These are phyloP conservation scores for Dermatemys mawii DNA, from an alignment of 2,113 vertebrate genomes.

Conservation along the genomic window DNA sequence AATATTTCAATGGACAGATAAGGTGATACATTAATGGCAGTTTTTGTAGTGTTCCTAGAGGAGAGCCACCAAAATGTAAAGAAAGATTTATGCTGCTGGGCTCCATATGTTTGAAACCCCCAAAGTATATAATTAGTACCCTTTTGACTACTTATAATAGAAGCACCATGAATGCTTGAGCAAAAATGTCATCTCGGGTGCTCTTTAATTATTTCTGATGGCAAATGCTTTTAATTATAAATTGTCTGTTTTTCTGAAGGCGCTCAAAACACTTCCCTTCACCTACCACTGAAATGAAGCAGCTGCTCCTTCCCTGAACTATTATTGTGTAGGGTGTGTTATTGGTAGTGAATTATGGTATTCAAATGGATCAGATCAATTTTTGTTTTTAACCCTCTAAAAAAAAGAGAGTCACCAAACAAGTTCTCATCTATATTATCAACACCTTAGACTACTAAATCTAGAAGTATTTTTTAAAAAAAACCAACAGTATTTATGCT, in stretches of 20 bases:
- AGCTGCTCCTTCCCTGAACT: background rate
- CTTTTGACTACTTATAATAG: background rate
- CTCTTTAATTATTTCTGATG: background rate
- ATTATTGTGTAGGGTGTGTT: fast-evolving
- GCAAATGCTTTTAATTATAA: fast-evolving
- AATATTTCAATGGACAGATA: background rate
- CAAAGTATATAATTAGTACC: background rate
- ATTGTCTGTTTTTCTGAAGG: background rate
- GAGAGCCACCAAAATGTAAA: background rate
- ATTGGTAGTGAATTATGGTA: background rate
- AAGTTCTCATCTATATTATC: background rate
- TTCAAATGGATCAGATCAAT: background rate
- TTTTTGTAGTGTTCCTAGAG: background rate
- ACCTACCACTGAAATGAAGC: background rate
- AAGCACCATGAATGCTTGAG: background rate
- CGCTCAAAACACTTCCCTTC: background rate
- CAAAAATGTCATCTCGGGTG: background rate
- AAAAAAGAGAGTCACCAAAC: background rate
- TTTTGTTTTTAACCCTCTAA: background rate
- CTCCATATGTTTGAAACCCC: background rate
- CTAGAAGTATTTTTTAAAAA: too few relatives aligned
- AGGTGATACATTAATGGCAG: fast-evolving
- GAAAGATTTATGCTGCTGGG: background rate
- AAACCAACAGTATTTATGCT: too few relatives aligned
- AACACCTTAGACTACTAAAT: background rate